Percentiles rank a stretch among this genome's conserved stretches.
These are phyloP conservation scores for Cercopithecus hamlyni DNA, from an alignment of 2,797 vertebrate species.

Conservation along the genomic window DNA sequence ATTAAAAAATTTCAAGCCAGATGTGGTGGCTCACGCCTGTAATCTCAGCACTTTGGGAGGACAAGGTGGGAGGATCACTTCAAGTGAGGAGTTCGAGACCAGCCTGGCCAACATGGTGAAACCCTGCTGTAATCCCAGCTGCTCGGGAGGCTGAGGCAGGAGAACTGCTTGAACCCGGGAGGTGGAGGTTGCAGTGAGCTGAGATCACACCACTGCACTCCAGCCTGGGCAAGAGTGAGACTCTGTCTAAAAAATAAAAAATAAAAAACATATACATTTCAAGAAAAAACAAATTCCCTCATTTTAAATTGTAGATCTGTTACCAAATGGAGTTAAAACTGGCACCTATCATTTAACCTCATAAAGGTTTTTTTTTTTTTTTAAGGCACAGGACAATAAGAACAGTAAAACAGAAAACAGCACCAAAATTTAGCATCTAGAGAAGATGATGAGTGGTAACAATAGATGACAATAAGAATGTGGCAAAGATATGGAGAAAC, in stretches of 20 bases:
- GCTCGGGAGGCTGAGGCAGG: too few species aligned
- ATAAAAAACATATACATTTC: too few species aligned
- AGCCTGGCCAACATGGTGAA: too few species aligned
- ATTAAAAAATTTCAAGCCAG: constrained; percentile 7
- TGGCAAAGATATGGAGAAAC: not conserved
- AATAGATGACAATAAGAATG: not conserved
- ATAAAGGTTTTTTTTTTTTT: not conserved
- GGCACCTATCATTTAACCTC: not conserved
- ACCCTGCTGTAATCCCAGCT: too few species aligned
- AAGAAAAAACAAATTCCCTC: not conserved
- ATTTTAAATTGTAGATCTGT: not conserved
- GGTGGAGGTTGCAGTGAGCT: not conserved
- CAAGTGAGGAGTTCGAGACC: too few species aligned
- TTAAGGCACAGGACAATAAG: not conserved
- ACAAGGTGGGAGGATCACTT: too few species aligned
- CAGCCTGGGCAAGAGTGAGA: not conserved
- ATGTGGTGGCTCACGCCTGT: not conserved
- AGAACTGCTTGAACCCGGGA: not conserved
- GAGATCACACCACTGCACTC: not conserved
- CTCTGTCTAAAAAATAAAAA: not conserved
- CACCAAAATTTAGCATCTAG: not conserved
- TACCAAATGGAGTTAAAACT: not conserved
- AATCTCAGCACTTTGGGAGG: too few species aligned
- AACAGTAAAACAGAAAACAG: not conserved
- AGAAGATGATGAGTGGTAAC: not conserved